Evolutionary conservation across 2,113 vertebrate species (phyloP).

Genomic region (Tragulus kanchil): DNA sequence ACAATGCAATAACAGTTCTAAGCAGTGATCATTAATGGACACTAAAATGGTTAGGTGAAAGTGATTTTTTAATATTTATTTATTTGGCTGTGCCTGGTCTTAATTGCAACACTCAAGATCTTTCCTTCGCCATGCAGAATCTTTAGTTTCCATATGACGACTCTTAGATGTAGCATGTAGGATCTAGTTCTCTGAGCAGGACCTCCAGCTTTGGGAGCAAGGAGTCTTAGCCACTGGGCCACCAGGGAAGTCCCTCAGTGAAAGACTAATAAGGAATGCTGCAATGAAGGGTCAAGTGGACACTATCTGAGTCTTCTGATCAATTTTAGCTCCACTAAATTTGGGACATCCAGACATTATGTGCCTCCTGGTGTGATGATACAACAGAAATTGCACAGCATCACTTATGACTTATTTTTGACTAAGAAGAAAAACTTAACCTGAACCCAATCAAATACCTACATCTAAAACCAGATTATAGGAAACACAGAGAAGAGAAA

Average conservation of each 20-base stretch:
- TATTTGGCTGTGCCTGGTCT: not conserved
- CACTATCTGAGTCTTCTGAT: not conserved
- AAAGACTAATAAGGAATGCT: not conserved
- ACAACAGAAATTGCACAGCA: not conserved
- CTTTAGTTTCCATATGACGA: not conserved
- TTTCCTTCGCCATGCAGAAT: not conserved
- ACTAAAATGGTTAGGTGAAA: not conserved
- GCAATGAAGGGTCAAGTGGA: not conserved
- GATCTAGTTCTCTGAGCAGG: not conserved
- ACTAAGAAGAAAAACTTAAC: not conserved
- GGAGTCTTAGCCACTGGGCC: not conserved
- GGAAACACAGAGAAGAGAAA: slow-evolving; percentile 30
- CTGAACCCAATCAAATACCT: not conserved
- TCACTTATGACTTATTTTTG: not conserved
- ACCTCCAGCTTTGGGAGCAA: not conserved
- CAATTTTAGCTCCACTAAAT: not conserved
- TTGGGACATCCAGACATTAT: not conserved
- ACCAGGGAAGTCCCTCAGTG: not conserved
- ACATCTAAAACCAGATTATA: slow-evolving; percentile 36
- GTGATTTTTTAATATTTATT: not conserved
- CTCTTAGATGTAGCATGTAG: not conserved
- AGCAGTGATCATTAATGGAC: not conserved
- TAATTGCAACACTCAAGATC: not conserved
- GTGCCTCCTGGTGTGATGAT: not conserved
- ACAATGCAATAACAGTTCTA: not conserved